Evolutionary conservation across 37 sponge, comb jelly and placozoan species (phyloP).

Genomic region (Halichondria panicea): DNA sequence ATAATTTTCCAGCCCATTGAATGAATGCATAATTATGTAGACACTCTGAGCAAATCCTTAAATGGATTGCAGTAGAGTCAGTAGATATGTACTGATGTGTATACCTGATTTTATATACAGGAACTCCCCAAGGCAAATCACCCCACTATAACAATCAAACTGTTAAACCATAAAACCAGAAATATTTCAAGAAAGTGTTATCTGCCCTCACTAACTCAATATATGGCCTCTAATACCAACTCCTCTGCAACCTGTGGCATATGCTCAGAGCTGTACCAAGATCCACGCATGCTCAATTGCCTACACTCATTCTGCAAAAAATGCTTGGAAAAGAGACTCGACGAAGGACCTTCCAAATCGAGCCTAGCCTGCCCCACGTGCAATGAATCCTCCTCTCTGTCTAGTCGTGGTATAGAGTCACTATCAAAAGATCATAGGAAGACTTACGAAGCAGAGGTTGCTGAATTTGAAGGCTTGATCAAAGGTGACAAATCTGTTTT

Average conservation of each 20-base stretch:
- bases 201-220: no score
- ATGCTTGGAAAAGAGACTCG: slow-evolving; percentile 21
- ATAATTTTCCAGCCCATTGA: no score
- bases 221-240: no score
- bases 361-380: slow-evolving; percentile 39
- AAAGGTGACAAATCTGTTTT: neutral
- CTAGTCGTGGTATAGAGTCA: slow-evolving; percentile 10
- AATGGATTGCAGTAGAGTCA: no score
- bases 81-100: no score
- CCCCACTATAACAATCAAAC: no score
- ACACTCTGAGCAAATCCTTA: no score
- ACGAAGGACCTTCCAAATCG: neutral
- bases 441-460: slow-evolving; percentile 38
- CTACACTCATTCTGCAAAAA: slow-evolving; percentile 57
- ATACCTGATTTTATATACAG: no score
- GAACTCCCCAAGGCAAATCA: no score
- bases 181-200: no score
- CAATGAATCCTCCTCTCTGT: neutral
- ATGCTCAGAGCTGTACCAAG: slow-evolving; percentile 30
- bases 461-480: slow-evolving; percentile 20
- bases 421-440: slow-evolving; percentile 20
- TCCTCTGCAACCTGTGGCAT: slow-evolving; percentile 13
- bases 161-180: no score
- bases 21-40: no score
- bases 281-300: slow-evolving; percentile 52